Base-by-base conservation (phyloP, 2,797 vertebrate genomes). In the Lagodon rhomboides region DNA sequence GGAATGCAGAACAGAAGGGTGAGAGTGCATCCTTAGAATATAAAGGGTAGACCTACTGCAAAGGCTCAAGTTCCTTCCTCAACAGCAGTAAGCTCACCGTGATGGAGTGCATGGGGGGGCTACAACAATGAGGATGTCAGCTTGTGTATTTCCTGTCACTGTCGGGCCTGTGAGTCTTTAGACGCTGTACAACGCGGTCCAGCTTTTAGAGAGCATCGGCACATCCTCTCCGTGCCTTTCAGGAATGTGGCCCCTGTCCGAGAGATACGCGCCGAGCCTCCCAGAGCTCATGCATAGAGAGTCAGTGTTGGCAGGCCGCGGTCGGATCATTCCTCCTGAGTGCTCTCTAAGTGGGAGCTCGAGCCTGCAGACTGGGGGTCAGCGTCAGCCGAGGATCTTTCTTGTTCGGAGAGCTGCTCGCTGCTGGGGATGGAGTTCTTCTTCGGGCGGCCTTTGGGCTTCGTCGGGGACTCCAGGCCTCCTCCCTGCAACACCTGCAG, bases 391-490 rank as follows among this genome's bases (percentile, higher is more conserved):
- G 94, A 53, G 3, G 93, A 92, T 53, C 96, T 92, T 72, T 99
- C 97, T 87, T 97, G 97, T 77, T 99, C 98, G 0, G 96, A 97
- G 34, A 99, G 96, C 90, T 99, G 98, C 85, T 99, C 97, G 22
- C 98, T 98, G 73, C 95, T 97, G 65, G 98, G 98, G 81, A 99
- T 99, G 72, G 98, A 99, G 92, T 99, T 99, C 93, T 99, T 99
- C 94, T 99, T 99, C 1, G 98, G 98, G 1, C 98, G 97, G 4
- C 98, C 98, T 94, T 99, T 99, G 0, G 98, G 98, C 86, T 99
- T 99, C 11, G 98, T 99, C 1, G 98, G 98, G 0, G 98, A 99
- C 88, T 99, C 98, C 77, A 99, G 94, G 51, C 98, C 98, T 18
- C 98, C 98, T 3, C 98, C 98, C 90, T 99, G 98, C 81, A 99